Percentiles rank a stretch among this genome's conserved stretches.
Evolutionary conservation across 1,140 invertebrate species (phyloP).

Genomic region (Olivierus martensii): DNA sequence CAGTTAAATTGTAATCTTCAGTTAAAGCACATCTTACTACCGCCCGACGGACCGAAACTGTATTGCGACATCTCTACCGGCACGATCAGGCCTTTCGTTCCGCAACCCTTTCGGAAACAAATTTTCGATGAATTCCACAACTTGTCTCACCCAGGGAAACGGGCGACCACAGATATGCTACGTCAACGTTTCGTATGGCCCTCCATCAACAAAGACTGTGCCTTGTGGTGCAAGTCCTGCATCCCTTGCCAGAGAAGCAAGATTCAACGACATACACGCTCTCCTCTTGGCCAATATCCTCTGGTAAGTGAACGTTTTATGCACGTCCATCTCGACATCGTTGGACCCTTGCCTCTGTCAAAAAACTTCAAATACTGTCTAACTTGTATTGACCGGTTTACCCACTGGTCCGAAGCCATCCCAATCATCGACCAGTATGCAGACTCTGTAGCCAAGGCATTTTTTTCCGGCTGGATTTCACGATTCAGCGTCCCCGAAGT

Average conservation of each 20-base stretch:
- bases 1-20: too few relatives aligned
- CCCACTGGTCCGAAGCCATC: slow-evolving; percentile 31
- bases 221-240: background rate
- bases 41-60: too few relatives aligned
- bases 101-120: background rate
- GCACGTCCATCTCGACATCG: slow-evolving; percentile 36
- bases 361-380: slow-evolving; percentile 29
- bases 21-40: background rate
- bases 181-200: background rate
- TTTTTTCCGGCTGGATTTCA: slow-evolving; percentile 27
- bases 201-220: background rate
- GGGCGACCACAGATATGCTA: background rate
- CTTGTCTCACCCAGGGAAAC: background rate
- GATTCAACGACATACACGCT: slow-evolving; percentile 8
- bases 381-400: slow-evolving; percentile 33
- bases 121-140: background rate
- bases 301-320: slow-evolving; percentile 21
- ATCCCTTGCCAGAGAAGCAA: slow-evolving; percentile 10
- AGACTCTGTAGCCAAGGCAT: slow-evolving; percentile 24
- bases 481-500: slow-evolving; percentile 22
- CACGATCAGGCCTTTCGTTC: background rate
- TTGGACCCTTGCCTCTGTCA: slow-evolving; percentile 31
- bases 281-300: slow-evolving; percentile 4
- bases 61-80: background rate
- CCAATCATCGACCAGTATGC: slow-evolving; percentile 28